Percentiles rank a stretch among this genome's conserved stretches.
Evolutionary conservation across 1,140 invertebrate genomes (phyloP).

Genomic region (Lordiphosa collinella): DNA sequence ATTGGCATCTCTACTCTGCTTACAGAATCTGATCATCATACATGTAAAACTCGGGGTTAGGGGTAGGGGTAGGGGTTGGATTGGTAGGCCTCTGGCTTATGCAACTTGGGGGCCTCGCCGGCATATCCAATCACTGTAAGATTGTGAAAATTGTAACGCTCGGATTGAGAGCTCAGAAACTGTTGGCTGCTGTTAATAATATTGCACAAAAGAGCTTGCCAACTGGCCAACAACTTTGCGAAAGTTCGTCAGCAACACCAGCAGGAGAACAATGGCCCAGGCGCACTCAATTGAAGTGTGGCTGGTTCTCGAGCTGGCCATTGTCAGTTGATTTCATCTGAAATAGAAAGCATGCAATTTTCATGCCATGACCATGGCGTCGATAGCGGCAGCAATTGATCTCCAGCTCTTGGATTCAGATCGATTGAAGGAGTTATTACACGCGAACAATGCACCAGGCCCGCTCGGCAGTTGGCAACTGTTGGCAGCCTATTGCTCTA

Average conservation of each 20-base stretch:
- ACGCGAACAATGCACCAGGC: conserved; percentile 55
- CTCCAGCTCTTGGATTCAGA: conserved; percentile 40
- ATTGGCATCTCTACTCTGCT: conserved; percentile 2
- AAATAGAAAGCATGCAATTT: conserved; percentile 78
- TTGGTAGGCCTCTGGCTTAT: conserved; percentile 37
- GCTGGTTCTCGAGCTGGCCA: conserved; percentile 40
- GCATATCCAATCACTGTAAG: conserved; percentile 72
- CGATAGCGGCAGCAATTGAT: conserved; percentile 75
- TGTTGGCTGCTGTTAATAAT: conserved; percentile 67
- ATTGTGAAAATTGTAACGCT: conserved; percentile 77
- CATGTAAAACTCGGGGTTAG: conserved; percentile 23
- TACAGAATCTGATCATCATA: conserved; percentile 9
- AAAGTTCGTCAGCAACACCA: conserved; percentile 62
- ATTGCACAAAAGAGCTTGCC: conserved; percentile 62
- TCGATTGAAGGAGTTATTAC: conserved; percentile 76
- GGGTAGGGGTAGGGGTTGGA: conserved; percentile 2
- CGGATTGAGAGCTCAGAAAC: conserved; percentile 70
- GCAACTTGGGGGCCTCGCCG: conserved; percentile 61
- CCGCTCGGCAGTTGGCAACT: conserved; percentile 11
- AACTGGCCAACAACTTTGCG: conserved; percentile 30
- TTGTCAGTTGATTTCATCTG: conserved; percentile 76
- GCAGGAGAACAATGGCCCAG: conserved; percentile 59
- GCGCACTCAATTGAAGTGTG: conserved; percentile 57
- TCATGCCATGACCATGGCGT: conserved; percentile 64
- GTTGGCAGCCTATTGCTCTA: conserved; percentile 70